Evolutionary conservation across 2,797 vertebrate genomes (phyloP).

Genomic region (Tympanoctomys barrerae): DNA sequence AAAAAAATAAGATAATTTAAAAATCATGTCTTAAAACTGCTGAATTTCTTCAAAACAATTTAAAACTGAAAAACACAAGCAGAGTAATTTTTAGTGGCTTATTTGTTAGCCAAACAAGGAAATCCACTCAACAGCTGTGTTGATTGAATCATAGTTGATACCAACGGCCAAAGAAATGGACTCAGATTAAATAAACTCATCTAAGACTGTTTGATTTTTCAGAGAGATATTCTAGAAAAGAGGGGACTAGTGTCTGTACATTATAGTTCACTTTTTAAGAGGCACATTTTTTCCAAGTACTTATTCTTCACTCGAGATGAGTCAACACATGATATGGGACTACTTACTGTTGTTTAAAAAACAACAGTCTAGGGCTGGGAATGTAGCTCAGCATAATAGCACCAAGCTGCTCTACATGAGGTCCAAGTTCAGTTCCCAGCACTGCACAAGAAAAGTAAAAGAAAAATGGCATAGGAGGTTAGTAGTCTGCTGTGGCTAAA

Average conservation of each 20-base stretch:
- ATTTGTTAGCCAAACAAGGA: not conserved
- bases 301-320: not conserved
- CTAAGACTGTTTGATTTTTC: too few species aligned
- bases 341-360: not conserved
- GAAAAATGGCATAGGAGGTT: not conserved
- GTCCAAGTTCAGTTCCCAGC: too few species aligned
- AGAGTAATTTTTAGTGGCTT: not conserved
- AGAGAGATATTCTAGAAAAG: too few species aligned
- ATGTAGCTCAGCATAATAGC: not conserved
- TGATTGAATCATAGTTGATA: not conserved
- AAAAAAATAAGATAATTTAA: not conserved
- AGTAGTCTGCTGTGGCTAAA: not conserved
- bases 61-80: not conserved
- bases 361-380: not conserved
- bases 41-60: not conserved
- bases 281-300: not conserved
- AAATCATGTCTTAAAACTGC: not conserved
- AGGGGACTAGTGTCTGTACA: not conserved
- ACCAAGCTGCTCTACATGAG: too few species aligned
- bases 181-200: not conserved
- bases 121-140: accelerated
- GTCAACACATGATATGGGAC: not conserved
- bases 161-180: not conserved
- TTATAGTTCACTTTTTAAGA: not conserved
- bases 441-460: not conserved